Evolutionary conservation across 2,113 vertebrate species (phyloP).

Genomic region (Maccullochella peelii): DNA sequence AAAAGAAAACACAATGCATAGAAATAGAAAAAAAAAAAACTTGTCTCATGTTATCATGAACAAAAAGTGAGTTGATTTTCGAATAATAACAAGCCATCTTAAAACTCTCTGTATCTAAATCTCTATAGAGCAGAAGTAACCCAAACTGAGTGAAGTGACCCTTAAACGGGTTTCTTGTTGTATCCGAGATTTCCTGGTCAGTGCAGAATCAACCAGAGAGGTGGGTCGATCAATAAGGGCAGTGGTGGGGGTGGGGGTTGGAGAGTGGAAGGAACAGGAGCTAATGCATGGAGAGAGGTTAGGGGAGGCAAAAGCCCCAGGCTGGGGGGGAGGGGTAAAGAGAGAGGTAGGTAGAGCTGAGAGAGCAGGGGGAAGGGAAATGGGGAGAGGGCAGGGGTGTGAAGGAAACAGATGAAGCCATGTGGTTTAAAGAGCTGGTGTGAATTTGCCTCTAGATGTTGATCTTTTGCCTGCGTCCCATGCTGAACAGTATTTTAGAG

Average conservation of each 20-base stretch:
- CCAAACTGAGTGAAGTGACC: conserved; percentile 18
- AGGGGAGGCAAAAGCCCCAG: conserved; percentile 50
- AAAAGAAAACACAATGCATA: conserved; percentile 25
- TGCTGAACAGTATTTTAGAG: conserved; percentile 22
- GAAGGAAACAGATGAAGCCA: conserved; percentile 60
- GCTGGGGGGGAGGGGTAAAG: conserved; percentile 7
- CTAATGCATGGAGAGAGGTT: conserved; percentile 49
- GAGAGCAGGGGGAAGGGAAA: conserved; percentile 50
- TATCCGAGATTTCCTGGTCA: conserved; percentile 32
- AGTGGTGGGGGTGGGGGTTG: conserved; percentile 33
- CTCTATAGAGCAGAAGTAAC: conserved; percentile 1
- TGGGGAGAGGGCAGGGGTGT: conserved; percentile 50
- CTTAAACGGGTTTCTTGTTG: conserved; percentile 34
- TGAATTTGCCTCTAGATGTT: conserved; percentile 71
- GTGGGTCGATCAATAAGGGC: conserved; percentile 57
- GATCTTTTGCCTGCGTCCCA: not conserved
- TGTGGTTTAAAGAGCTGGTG: conserved; percentile 59
- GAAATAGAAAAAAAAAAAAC: conserved; percentile 17
- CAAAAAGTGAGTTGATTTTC: not conserved
- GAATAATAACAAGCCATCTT: not conserved
- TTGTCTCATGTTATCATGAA: conserved; percentile 4
- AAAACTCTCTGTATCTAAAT: too few species aligned
- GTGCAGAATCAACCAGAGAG: conserved; percentile 47
- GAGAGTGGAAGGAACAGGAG: conserved; percentile 49
- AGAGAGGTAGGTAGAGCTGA: conserved; percentile 37